A percentile compares a stretch with the other conserved stretches of the same genome.
These are phyloP conservation scores for Pristionchus maxplancki DNA, from an alignment of 2,888 invertebrate genomes.

Conservation along the genomic window DNA sequence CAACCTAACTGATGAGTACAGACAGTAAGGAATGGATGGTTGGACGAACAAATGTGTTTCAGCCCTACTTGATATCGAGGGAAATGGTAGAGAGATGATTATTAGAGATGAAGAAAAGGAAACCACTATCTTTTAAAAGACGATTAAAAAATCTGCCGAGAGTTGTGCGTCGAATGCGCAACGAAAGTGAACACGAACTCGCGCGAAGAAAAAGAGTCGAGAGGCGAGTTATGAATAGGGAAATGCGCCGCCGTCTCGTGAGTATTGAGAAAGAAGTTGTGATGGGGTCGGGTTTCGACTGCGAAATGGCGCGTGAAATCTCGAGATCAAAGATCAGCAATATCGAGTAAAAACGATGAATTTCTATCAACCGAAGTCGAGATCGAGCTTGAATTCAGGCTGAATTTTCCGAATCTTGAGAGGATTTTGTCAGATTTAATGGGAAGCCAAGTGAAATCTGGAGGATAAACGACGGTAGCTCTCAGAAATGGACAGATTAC, in stretches of 20 bases:
- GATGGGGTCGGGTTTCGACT: slow-evolving; percentile 24
- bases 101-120: background rate
- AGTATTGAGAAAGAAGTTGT: background rate
- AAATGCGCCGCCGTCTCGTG: background rate
- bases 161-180: background rate
- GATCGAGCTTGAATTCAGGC: background rate
- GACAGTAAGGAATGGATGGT: background rate
- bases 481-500: background rate
- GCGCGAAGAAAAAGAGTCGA: background rate
- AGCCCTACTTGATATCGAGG: background rate
- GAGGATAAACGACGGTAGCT: background rate
- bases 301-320: background rate
- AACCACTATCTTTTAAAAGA: background rate
- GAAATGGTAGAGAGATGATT: background rate
- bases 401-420: background rate
- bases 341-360: background rate
- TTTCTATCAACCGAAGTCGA: too few relatives aligned
- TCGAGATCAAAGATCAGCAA: background rate
- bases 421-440: background rate
- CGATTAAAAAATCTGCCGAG: background rate
- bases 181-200: background rate
- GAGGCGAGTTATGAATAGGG: slow-evolving; percentile 32
- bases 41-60: background rate
- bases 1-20: background rate
- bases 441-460: background rate